Conservation (phyloP, 2,888 invertebrate genomes). For the Pyrocoelia pectoralis region DNA sequence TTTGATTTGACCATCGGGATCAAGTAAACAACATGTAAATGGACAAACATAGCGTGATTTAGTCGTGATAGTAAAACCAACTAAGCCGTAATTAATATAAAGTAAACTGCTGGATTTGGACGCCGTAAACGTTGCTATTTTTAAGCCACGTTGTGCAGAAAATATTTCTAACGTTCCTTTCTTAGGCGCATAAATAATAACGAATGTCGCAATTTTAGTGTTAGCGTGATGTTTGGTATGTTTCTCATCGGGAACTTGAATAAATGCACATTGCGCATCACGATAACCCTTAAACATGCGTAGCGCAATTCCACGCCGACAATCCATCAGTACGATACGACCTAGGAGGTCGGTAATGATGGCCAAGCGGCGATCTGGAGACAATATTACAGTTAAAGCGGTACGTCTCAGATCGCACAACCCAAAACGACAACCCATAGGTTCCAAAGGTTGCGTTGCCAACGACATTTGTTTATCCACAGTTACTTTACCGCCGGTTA, state of each 20-base stretch:
- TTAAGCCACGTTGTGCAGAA: conserved; percentile 87
- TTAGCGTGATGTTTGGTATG: conserved; percentile 50
- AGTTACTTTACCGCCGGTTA: conserved; percentile 63
- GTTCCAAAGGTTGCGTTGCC: conserved; percentile 70
- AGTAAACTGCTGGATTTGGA: conserved; percentile 83
- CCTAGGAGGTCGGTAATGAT: conserved; percentile 88
- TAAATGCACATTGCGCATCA: conserved; percentile 94
- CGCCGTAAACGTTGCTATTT: conserved; percentile 91
- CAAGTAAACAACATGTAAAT: conserved; percentile 81
- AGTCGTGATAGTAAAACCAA: conserved; percentile 72
- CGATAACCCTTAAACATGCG: conserved; percentile 96
- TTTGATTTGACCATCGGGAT: conserved; percentile 83
- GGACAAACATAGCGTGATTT: conserved; percentile 66
- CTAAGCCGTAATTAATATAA: conserved; percentile 81
- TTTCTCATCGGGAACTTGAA: conserved; percentile 78
- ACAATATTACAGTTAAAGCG: conserved; percentile 77
- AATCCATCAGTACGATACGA: conserved; percentile 86
- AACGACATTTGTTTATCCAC: conserved; percentile 55
- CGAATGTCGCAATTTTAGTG: conserved; percentile 74
- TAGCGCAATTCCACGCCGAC: conserved; percentile 78
- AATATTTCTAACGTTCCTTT: conserved; percentile 94
- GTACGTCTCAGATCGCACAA: conserved; percentile 81
- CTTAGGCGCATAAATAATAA: conserved; percentile 92
- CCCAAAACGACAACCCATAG: conserved; percentile 81
- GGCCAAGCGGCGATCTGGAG: conserved; percentile 82